Conservation (phyloP, 2,888 invertebrate genomes). For the Troides helena region DNA sequence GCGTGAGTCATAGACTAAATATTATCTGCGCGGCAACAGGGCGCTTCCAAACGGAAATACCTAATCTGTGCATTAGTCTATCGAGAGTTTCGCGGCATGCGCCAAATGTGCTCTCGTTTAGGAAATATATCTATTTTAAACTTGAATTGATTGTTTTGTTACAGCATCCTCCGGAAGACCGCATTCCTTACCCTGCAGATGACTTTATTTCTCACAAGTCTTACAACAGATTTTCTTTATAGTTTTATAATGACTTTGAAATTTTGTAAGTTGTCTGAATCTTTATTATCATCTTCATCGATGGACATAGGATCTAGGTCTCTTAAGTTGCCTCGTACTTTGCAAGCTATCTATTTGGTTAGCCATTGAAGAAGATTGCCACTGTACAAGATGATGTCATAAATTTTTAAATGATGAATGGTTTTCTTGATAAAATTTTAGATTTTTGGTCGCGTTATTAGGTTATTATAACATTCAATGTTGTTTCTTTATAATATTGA, state of each 20-base stretch:
- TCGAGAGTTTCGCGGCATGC: slow-evolving; percentile 50
- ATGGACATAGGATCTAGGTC: too few species aligned
- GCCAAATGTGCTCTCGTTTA: slow-evolving; percentile 25
- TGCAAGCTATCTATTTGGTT: too few species aligned
- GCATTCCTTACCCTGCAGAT: slow-evolving; percentile 16
- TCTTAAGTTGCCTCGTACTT: too few species aligned
- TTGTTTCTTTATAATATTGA: too few species aligned
- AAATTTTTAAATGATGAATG: too few species aligned
- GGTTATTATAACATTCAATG: too few species aligned
- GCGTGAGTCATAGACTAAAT: slow-evolving; percentile 41
- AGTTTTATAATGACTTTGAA: background rate
- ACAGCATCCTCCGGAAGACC: slow-evolving; percentile 18
- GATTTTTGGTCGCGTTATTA: too few species aligned
- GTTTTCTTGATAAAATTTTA: too few species aligned
- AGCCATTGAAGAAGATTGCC: too few species aligned
- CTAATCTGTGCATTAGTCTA: slow-evolving; percentile 76
- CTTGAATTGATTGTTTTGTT: background rate
- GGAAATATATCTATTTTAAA: slow-evolving; percentile 30
- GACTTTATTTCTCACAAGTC: slow-evolving; percentile 4
- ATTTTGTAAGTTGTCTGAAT: too few species aligned
- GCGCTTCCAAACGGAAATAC: slow-evolving; percentile 65
- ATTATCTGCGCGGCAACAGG: slow-evolving; percentile 56
- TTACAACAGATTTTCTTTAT: background rate
- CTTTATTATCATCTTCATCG: too few species aligned
- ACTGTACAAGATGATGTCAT: too few species aligned